phyloP scores from a whole-genome alignment of 2,113 vertebrate species.

The Rhea americana region DNA sequence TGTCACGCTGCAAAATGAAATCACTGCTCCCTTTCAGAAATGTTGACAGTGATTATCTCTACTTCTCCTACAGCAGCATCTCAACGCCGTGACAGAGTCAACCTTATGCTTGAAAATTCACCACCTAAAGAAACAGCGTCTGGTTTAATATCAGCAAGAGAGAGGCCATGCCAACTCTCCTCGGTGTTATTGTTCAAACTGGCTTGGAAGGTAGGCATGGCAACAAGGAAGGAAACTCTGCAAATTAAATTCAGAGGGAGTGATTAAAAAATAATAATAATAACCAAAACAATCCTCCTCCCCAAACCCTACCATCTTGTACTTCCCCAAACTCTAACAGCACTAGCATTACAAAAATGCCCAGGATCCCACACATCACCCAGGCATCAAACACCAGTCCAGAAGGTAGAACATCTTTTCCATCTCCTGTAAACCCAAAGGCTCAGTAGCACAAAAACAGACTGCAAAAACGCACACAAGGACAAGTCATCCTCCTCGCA shows the following conservation, averaged over 20 bases:
- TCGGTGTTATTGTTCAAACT: background rate
- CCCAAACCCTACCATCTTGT: background rate
- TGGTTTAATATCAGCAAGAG: conserved; percentile 1
- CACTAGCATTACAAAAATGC: background rate
- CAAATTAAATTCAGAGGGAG: background rate
- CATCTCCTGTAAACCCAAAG: background rate
- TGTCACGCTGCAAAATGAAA: background rate
- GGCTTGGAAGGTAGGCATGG: background rate
- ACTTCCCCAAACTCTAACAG: background rate
- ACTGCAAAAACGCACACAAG: rapidly evolving
- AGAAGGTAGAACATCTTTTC: background rate
- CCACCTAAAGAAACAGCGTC: background rate
- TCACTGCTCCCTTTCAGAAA: background rate
- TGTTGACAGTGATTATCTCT: background rate
- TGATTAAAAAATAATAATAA: background rate
- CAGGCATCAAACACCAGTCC: background rate
- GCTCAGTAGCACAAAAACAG: background rate
- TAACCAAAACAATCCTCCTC: background rate
- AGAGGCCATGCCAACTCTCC: background rate
- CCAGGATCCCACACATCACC: background rate
- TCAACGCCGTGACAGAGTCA: background rate
- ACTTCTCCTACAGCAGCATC: background rate
- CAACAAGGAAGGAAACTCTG: background rate
- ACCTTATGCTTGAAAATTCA: background rate
- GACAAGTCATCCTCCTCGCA: background rate